Evolutionary conservation across 2,113 vertebrate species (phyloP), one percentile per base, ranked within the genome.

Genomic region (Megaleporinus macrocephalus): DNA sequence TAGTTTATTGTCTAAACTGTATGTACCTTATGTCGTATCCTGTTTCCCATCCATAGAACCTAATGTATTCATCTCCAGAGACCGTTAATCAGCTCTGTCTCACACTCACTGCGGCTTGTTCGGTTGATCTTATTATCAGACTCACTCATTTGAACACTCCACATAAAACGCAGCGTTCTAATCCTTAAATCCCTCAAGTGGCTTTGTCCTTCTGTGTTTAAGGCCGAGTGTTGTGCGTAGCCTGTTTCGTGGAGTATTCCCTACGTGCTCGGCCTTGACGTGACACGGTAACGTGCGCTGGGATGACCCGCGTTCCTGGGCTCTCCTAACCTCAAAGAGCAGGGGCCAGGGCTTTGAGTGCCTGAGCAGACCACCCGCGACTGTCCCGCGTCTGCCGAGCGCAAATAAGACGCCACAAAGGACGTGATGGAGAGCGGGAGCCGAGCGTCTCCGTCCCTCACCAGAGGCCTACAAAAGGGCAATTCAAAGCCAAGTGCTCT

Each of bases 401-500:
- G 74, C 81, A 78, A 86, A 81, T 83, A 81, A 77, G 44, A 47
- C 18, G 75, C 26, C 59, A 24, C 6, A 76, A 82, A 82, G 73
- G 3, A 36, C 61, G 13, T 22, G 12, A 76, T 12, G 22, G 55
- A 63, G 44, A 62, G 73, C 51, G 51, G 44, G 63, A 70, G 71
- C 62, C 5, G 27, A 78, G 65, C 61, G 29, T 78, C 49, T 83
- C 80, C 78, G 83, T 83, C 73, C 41, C 85, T 86, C 75, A 83
- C 61, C 76, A 68, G 81, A 83, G 81, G 78, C 85, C 70, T 74
- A 86, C 85, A 83, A 86, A 83, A 86, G 85, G 85, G 78, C 85
- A 81, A 78, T 86, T 86, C 85, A 83, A 86, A 86, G 85, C 85
- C 76, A 83, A 86, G 85, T 78, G 85, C 85, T 83, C 82, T 86